Conservation (phyloP, 2,888 invertebrate species). For the Clistopyga incitator region DNA sequence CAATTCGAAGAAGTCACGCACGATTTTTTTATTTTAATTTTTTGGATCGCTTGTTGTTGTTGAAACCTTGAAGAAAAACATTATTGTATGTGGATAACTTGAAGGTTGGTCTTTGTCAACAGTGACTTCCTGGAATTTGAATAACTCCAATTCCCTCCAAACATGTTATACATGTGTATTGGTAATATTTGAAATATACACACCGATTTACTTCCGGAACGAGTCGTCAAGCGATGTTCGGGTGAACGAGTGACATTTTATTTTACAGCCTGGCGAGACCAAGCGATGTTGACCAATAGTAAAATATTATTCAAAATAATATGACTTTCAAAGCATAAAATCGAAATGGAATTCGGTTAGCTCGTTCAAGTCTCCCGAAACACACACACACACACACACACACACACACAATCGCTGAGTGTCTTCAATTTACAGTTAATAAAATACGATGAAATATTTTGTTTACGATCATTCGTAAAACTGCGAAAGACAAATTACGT, state of each 20-base stretch:
- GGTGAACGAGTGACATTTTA: conserved; percentile 77
- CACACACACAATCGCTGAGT: conserved; percentile 25
- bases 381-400: conserved; percentile 1
- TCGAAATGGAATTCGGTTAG: conserved; percentile 53
- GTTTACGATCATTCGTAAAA: conserved; percentile 71
- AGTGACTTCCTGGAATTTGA: no score
- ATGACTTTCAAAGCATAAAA: conserved; percentile 74
- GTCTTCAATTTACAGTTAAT: conserved; percentile 78
- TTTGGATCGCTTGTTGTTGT: neutral
- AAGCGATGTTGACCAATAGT: conserved; percentile 69
- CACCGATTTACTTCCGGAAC: conserved; percentile 75
- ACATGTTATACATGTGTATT: neutral
- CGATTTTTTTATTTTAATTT: no score
- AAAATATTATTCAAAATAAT: conserved; percentile 80
- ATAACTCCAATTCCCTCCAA: neutral
- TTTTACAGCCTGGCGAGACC: conserved; percentile 71
- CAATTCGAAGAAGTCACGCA: neutral
- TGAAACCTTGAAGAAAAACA: neutral
- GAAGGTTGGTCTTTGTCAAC: neutral
- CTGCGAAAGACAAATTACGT: conserved; percentile 40
- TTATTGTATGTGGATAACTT: neutral
- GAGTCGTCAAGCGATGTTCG: conserved; percentile 70
- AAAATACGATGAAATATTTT: conserved; percentile 75
- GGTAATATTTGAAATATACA: neutral
- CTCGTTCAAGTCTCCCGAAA: neutral